Evolutionary conservation across 1,140 invertebrate genomes (phyloP), one percentile per base, ranked within the genome.

Genomic region (Drosophila sechellia): DNA sequence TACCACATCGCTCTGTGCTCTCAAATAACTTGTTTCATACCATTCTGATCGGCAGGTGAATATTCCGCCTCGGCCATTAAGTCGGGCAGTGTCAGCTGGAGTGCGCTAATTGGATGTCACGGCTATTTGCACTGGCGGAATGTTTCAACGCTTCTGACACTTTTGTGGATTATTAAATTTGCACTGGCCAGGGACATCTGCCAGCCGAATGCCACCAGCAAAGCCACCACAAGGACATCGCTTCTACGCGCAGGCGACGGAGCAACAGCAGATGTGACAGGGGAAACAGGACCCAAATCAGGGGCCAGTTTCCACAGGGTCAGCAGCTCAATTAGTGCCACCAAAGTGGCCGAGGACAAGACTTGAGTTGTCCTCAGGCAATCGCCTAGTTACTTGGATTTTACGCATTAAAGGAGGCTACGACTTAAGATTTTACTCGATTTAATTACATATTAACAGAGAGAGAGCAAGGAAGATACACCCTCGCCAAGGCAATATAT

Each of bases 61-160:
- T 92, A 93, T 60, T 92, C 92, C 6, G 92, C 92, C 40, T 92
- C 90, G 54, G 90, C 90, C 57, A 92, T 92, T 77, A 92, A 90
- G 77, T 92, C 90, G 22, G 84, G 69, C 54, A 81, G 87, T 60
- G 64, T 81, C 75, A 87, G 84, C 68, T 83, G 84, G 85, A 84
- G 75, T 55, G 54, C 73, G 65, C 72, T 89, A 89, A 89, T 89
- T 89, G 84, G 84, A 64, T 85, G 80, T 80, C 79, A 75, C 42
- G 85, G 84, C 76, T 79, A 74, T 85, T 86, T 75, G 71, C 85
- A 77, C 34, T 90, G 85, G 86, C 70, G 61, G 40, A 85, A 75
- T 72, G 71, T 90, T 65, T 66, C 86, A 70, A 78, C 86, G 70
- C 77, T 90, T 54, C 71, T 90, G 85, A 81, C 85, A 79, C 86